Base-by-base conservation (phyloP, 2,113 vertebrate species). In the Eolophus roseicapilla region DNA sequence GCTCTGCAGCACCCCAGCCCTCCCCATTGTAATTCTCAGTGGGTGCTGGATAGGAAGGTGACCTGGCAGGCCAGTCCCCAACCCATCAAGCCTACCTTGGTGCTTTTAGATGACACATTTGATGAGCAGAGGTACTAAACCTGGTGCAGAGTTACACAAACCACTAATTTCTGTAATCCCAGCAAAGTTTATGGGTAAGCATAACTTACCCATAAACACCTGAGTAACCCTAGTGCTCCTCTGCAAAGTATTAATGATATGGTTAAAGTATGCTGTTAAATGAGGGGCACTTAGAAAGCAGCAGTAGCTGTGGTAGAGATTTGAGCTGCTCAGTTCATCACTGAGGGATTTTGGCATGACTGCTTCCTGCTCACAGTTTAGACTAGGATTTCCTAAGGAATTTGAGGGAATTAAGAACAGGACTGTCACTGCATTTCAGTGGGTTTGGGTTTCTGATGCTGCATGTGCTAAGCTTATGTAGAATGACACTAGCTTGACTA, bases 61-160 rank as follows among this genome's bases (percentile, higher is more conserved):
- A 47, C 10, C 10, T 74, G 75, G 19, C 15, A 62, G 43, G 10
- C 28, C 87, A 16, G 7, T 85, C 23, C 28, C 29, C 33, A 52
- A 2, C 21, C 20, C 15, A 17, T 9, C 0, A 1, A 69, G 15
- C 41, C 18, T 41, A 19, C 41, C 20, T 43, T 2, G 0, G 3
- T 65, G 41, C 65, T 60, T 52, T 82, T 82, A 25, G 52, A 1
- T 68, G 52, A 10, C 3, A 10, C 17, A 9, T 77, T 67, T 78
- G 73, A 81, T 35, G 16, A 53, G 20, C 69, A 69, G 29, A 86
- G 20, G 12, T 47, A 33, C 5, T 33, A 65, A 64, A 64, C 44
- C 18, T 86, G 59, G 10, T 83, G 20, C 49, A 86, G 53, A 88
- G 15, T 8, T 50, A 52, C 27, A 25, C 23, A 35, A 62, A 84